phyloP scores from a whole-genome alignment of 2,888 invertebrate genomes.

The Synanthedon vespiformis region DNA sequence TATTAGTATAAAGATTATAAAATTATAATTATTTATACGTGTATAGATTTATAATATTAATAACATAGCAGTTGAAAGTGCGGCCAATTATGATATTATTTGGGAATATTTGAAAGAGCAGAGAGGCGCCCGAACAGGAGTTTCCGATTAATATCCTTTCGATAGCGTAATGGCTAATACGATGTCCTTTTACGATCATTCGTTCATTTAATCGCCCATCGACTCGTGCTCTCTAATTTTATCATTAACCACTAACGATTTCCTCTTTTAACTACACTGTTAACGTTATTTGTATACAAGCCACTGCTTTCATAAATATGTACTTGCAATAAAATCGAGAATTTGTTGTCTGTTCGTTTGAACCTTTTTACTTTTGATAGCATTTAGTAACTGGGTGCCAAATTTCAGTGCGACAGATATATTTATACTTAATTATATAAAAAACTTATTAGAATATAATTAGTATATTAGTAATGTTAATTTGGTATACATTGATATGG shows the following conservation, averaged over 20 bases:
- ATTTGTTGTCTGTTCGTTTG: too few relatives aligned
- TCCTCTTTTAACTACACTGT: not conserved
- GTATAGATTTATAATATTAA: too few relatives aligned
- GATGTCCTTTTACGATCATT: slow-evolving; percentile 36
- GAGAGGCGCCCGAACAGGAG: slow-evolving; percentile 15
- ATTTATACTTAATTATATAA: too few relatives aligned
- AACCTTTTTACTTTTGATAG: too few relatives aligned
- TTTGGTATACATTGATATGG: too few relatives aligned
- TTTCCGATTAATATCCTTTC: slow-evolving; percentile 31
- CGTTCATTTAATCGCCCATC: slow-evolving; percentile 31
- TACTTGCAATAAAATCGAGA: too few relatives aligned
- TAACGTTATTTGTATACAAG: not conserved
- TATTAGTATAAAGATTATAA: too few relatives aligned
- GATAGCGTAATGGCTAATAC: slow-evolving; percentile 37
- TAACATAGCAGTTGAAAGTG: not conserved
- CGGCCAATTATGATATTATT: not conserved
- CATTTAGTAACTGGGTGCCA: too few relatives aligned
- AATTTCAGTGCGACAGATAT: too few relatives aligned
- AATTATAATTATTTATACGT: too few relatives aligned
- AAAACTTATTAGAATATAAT: too few relatives aligned
- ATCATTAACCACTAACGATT: not conserved
- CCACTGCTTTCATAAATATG: not conserved
- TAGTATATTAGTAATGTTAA: too few relatives aligned
- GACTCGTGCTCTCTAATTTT: slow-evolving; percentile 10
- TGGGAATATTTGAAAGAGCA: slow-evolving; percentile 13